Base-by-base conservation (phyloP, 2,888 invertebrate genomes). In the Amblyjoppa fuscipennis region DNA sequence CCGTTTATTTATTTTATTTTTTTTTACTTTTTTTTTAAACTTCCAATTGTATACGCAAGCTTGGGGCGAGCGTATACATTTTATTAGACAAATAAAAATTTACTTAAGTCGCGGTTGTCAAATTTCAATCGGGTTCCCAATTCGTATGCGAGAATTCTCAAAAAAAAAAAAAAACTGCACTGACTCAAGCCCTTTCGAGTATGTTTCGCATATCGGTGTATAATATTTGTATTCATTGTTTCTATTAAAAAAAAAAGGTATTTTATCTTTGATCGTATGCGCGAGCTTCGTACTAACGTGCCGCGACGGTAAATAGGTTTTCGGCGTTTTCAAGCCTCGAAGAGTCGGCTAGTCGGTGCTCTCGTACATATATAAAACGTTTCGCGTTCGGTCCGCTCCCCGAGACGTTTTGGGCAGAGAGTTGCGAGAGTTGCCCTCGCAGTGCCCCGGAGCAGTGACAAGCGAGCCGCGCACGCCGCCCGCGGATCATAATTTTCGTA, bases 401-500 rank as follows among this genome's bases (percentile, higher is more conserved):
- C 45, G 45, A 45, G 59, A 59, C 59, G 25, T 3, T 59, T 59
- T 56, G 34, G 73, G 31, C 7, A 16, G 25, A 53, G 20, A 13
- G 16, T 41, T 3, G 56, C 45, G n/a, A 59, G 20, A 75, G 75
- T 49, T 31, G 87, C 86, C 45, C 45, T 45, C 45, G 69, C 87
- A 85, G 87, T 91, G 89, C 88, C 93, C 93, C 88, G 89, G 77
- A 92, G 93, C 93, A 92, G 92, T 93, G 93, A 93, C 93, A 93
- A 93, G 90, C 83, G 76, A 45, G 59, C 66, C 75, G 69, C 61
- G 84, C 74, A 16, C 51, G 83, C 74, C 70, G 81, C 83, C 86
- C 83, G 81, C 90, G 87, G 92, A 93, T 93, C 93, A 89, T 93
- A 93, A 93, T 93, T 93, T 92, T 93, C 90, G 92, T 92, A 92